Base-by-base conservation (phyloP, 2,113 vertebrate species). In the Orycteropus afer region DNA sequence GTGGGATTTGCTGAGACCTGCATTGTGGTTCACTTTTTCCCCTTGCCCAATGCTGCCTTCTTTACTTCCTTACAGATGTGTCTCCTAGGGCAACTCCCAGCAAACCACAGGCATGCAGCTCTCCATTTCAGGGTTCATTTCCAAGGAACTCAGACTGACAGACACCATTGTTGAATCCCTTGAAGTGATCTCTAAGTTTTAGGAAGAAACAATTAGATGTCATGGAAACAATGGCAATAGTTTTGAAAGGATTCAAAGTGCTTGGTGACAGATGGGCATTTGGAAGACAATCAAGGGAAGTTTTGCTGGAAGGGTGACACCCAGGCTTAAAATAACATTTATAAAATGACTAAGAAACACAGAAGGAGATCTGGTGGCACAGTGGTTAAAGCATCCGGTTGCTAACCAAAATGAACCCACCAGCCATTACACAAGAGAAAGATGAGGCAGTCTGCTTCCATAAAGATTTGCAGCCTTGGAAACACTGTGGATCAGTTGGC, bases 241-340 rank as follows among this genome's bases (percentile, higher is more conserved):
- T 78, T 93, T 84, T 80, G 29, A 76, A 90, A 32, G 32, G 29
- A 51, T 51, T 34, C 29, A 29, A 77, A 77, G 42, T 55, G 29
- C 42, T 76, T 89, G 55, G 53, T 91, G 77, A 93, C 76, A 88
- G 87, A 69, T 69, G 93, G 71, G 37, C 20, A 69, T 94, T 92
- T 77, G 57, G 83, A 92, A 94, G 81, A 96, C 87, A 91, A 86
- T 88, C 77, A 85, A 79, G 61, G 90, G 89, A 96, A 94, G 78
- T 96, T 94, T 96, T 86, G 67, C 51, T 96, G 74, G 27, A 53
- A 83, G 55, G 47, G 67, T 90, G 82, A 87, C 42, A 84, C 79
- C 32, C 80, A 90, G 42, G 23, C 40, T 65, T 89, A 89, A 93
- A 87, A 89, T 84, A 89, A 65, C 18, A 18, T 29, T 45, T 51